Conservation (phyloP, 2,888 invertebrate species). For the Ephialtes manifestator region DNA sequence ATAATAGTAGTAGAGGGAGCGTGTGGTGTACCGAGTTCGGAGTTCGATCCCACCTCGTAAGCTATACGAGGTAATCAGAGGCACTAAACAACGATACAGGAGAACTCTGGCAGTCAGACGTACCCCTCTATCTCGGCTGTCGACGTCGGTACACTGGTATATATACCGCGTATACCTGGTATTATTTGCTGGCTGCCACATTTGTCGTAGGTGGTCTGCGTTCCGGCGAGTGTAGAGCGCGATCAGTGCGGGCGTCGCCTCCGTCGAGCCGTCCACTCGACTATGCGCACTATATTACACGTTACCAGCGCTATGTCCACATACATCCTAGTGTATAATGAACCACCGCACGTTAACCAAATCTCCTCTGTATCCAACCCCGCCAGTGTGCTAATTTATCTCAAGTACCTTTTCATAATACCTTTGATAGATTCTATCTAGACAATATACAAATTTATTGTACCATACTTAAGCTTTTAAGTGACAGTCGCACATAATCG, state of each 20-base stretch:
- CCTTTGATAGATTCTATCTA: not conserved
- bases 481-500: not conserved
- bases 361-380: not conserved
- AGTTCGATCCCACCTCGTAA: constrained; percentile 71
- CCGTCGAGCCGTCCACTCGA: constrained; percentile 51
- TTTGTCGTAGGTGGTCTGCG: constrained; percentile 84
- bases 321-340: constrained; percentile 35
- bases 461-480: not conserved
- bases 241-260: constrained; percentile 69
- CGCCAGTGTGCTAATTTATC: not conserved
- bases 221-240: constrained; percentile 52
- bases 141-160: constrained; percentile 77
- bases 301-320: constrained; percentile 22
- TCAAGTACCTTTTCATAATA: constrained; percentile 3
- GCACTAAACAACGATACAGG: constrained; percentile 84
- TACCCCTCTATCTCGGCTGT: constrained; percentile 81
- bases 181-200: constrained; percentile 83
- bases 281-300: constrained; percentile 47
- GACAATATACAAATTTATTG: constrained; percentile 8
- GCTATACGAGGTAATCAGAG: constrained; percentile 82
- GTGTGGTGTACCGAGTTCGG: constrained; percentile 57
- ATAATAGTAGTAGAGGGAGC: constrained; percentile 34
- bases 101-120: constrained; percentile 77
- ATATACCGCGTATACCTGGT: constrained; percentile 71
- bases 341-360: constrained; percentile 28